Conservation (phyloP, 2,113 vertebrate species). For the Rhizomys pruinosus region DNA sequence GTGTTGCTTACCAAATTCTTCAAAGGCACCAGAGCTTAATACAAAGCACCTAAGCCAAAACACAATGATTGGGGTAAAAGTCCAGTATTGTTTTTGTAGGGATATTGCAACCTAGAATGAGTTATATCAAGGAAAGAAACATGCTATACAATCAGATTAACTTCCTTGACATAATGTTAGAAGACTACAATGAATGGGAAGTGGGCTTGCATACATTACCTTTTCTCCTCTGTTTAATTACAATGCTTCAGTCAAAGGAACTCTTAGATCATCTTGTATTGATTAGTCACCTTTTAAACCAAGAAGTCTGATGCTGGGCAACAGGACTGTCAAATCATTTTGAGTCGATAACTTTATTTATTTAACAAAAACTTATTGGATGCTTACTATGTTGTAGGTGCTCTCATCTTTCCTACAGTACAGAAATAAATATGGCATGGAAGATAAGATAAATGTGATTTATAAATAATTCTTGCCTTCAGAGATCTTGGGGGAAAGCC, state of each 20-base stretch:
- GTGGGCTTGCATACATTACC: not conserved
- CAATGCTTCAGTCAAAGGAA: not conserved
- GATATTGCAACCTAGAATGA: slow-evolving; percentile 4
- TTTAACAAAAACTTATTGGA: not conserved
- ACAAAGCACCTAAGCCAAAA: not conserved
- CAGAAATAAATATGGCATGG: not conserved
- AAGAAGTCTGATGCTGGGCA: not conserved
- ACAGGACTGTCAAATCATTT: not conserved
- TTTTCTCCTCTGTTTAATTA: slow-evolving; percentile 20
- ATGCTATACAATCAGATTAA: slow-evolving; percentile 29
- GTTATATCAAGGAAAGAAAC: not conserved
- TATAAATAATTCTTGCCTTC: not conserved
- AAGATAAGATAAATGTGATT: not conserved
- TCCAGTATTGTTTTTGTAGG: not conserved
- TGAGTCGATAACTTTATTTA: not conserved
- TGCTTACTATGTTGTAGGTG: not conserved
- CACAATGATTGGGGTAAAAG: not conserved
- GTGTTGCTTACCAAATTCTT: not conserved
- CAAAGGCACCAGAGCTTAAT: not conserved
- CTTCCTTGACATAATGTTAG: slow-evolving; percentile 42
- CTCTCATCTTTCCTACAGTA: not conserved
- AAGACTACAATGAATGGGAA: slow-evolving; percentile 9
- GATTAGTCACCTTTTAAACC: slow-evolving; percentile 8
- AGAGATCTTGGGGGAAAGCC: not conserved
- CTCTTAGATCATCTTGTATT: not conserved